Percentiles rank a stretch among this genome's conserved stretches.
Evolutionary conservation across 2,113 vertebrate species (phyloP).

Genomic region (Podarcis muralis): DNA sequence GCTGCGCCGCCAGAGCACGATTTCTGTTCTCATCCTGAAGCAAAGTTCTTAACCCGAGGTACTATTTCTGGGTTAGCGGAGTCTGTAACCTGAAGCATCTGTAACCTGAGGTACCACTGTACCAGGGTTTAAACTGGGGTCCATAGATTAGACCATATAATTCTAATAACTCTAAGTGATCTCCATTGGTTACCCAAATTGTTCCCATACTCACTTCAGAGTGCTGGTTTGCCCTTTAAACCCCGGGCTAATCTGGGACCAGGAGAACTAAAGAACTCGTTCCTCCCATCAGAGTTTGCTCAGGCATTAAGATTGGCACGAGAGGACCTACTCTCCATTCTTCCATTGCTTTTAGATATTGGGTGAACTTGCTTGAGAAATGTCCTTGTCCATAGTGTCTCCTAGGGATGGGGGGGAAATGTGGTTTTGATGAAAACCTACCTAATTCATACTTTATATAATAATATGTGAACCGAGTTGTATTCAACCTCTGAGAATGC

Average conservation of each 20-base stretch:
- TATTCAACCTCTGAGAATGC: no score
- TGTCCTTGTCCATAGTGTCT: neutral
- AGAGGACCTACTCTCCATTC: neutral
- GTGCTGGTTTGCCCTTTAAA: neutral
- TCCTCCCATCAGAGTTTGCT: neutral
- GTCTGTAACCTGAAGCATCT: no score
- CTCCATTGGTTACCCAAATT: neutral
- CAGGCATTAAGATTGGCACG: neutral
- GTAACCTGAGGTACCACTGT: no score
- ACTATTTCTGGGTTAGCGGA: no score
- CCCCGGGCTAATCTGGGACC: neutral
- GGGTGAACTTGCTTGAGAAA: neutral
- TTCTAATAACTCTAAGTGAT: neutral
- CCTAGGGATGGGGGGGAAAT: no score
- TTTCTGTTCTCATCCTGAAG: no score
- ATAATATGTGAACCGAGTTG: no score
- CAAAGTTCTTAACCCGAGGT: no score
- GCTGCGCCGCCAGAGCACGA: no score
- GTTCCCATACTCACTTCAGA: neutral
- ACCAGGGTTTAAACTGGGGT: neutral
- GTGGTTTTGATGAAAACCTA: no score
- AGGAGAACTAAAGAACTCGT: neutral
- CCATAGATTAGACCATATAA: no score
- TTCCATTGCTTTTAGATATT: neutral
- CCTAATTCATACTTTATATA: no score